Percentiles rank a stretch among this genome's conserved stretches.
phyloP scores from a whole-genome alignment of 2,797 vertebrate species.

The Onychomys leucogaster region DNA sequence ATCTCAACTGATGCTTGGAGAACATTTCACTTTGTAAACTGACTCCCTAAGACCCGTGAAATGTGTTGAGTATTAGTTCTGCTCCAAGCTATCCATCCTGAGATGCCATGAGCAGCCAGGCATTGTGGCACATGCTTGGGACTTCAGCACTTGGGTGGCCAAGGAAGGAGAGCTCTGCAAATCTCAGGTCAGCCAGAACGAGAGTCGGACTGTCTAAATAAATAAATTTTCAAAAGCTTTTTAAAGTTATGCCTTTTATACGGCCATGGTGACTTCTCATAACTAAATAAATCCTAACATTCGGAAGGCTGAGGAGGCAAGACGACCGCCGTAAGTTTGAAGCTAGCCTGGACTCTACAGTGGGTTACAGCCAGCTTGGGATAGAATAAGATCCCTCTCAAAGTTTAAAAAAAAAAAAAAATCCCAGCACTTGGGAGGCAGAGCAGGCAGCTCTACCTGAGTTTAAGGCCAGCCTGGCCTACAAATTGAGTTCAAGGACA shows the following conservation, averaged over 20 bases:
- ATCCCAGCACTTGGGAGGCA: background rate
- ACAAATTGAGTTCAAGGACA: background rate
- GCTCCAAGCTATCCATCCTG: conserved; percentile 26
- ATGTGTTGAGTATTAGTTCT: background rate
- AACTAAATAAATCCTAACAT: background rate
- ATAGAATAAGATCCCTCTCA: background rate
- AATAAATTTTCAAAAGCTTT: background rate
- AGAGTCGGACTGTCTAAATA: background rate
- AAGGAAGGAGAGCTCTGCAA: background rate
- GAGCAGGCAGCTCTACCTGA: background rate
- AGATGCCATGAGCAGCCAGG: background rate
- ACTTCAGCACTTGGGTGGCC: background rate
- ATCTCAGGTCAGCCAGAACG: background rate
- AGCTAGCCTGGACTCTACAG: background rate
- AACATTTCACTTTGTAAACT: conserved; percentile 26
- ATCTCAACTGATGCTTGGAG: background rate
- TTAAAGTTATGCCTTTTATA: background rate
- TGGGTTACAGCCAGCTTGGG: background rate
- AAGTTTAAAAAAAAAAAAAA: background rate
- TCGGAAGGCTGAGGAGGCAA: background rate
- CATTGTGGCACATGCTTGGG: background rate
- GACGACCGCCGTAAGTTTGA: background rate
- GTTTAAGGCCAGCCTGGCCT: background rate
- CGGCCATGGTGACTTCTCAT: no score
- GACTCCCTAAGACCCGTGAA: conserved; percentile 5